Conservation (phyloP, 2,888 invertebrate species). For the Hydrotaea cyrtoneurina region DNA sequence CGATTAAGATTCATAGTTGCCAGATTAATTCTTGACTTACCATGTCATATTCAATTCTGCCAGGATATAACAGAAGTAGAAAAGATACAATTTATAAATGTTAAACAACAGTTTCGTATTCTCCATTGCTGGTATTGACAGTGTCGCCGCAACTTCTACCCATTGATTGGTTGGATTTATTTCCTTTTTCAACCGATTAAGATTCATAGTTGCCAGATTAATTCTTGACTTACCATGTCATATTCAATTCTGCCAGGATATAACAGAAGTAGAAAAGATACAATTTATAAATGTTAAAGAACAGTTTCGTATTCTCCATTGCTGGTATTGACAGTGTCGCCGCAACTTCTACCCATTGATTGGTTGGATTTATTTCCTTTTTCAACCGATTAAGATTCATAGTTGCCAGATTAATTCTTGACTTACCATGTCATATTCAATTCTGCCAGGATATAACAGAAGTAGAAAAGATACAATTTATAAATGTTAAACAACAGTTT, state of each 20-base stretch:
- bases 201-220: conserved; percentile 71
- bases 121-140: too few relatives aligned
- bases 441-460: conserved; percentile 45
- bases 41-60: conserved; percentile 65
- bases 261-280: conserved; percentile 67
- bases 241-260: conserved; percentile 3
- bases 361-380: conserved; percentile 50
- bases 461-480: conserved; percentile 66
- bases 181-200: conserved; percentile 61
- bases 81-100: conserved; percentile 65
- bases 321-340: too few relatives aligned
- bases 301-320: too few relatives aligned
- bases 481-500: too few relatives aligned
- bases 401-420: conserved; percentile 69
- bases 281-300: conserved; percentile 41
- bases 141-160: conserved; percentile 64
- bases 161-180: conserved; percentile 69
- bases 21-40: conserved; percentile 72
- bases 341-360: conserved; percentile 71
- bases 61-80: conserved; percentile 70
- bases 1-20: conserved; percentile 74
- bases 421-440: conserved; percentile 64
- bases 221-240: conserved; percentile 67
- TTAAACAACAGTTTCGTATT: too few relatives aligned
- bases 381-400: conserved; percentile 70